Percentiles rank a stretch among this genome's conserved stretches.
These are phyloP conservation scores for Euphydryas editha DNA, from an alignment of 2,888 invertebrate species.

Conservation along the genomic window DNA sequence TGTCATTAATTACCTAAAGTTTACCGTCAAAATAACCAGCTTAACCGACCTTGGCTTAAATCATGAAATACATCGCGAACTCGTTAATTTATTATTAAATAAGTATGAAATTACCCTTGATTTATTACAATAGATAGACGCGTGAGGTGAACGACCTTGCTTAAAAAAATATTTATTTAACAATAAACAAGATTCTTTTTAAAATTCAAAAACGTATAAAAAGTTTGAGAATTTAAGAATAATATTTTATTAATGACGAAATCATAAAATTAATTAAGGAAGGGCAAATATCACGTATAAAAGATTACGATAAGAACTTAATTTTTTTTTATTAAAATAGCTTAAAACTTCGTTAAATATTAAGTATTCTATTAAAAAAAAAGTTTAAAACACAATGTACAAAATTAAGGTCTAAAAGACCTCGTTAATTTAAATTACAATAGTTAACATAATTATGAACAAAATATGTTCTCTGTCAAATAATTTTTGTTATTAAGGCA, in stretches of 20 bases:
- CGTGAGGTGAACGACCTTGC: slow-evolving; percentile 4
- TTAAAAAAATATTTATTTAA: neutral
- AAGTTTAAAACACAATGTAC: too few species aligned
- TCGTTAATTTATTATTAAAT: slow-evolving; percentile 23
- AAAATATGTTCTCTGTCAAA: too few species aligned
- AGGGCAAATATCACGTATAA: neutral
- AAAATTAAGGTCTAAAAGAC: too few species aligned
- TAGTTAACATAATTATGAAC: too few species aligned
- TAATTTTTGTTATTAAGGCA: too few species aligned
- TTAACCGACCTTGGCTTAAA: slow-evolving; percentile 44
- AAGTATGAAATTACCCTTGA: neutral
- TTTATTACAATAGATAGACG: neutral
- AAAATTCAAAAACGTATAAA: neutral
- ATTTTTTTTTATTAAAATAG: too few species aligned
- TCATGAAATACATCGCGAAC: slow-evolving; percentile 29
- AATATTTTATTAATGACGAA: neutral
- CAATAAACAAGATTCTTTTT: neutral
- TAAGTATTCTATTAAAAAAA: too few species aligned
- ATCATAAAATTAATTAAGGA: neutral
- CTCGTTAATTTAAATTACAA: too few species aligned
- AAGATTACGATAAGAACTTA: too few species aligned
- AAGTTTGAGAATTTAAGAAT: neutral
- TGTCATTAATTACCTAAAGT: slow-evolving; percentile 52
- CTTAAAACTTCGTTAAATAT: too few species aligned
- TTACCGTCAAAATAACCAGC: slow-evolving; percentile 44